Evolutionary conservation across 35 echinoderm and acorn worm species (phyloP).

Genomic region (Apostichopus japonicus): DNA sequence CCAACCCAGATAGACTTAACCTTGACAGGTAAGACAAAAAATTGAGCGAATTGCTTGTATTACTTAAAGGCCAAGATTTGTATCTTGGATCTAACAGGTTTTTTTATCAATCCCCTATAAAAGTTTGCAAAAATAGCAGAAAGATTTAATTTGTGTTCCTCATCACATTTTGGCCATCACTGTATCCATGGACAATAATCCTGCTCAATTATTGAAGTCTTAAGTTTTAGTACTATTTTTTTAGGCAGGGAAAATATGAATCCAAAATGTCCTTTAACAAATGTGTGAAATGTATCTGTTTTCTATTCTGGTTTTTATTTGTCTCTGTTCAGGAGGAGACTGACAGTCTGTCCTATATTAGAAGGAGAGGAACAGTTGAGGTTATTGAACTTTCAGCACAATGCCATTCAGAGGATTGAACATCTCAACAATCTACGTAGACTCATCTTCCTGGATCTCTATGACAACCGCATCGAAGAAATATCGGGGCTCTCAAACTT

Average conservation of each 20-base stretch:
- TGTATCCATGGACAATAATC: too few species aligned
- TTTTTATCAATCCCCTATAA: too few species aligned
- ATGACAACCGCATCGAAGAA: constrained; percentile 95
- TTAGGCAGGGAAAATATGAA: too few species aligned
- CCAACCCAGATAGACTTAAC: constrained; percentile 95
- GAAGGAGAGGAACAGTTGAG: constrained; percentile 92
- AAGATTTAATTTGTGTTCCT: too few species aligned
- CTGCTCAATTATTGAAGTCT: too few species aligned
- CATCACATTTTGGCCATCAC: too few species aligned
- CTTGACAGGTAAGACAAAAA: constrained; percentile 76
- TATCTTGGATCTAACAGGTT: too few species aligned
- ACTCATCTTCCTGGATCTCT: constrained; percentile 97
- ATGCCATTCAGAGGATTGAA: constrained; percentile 82
- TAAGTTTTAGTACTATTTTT: too few species aligned
- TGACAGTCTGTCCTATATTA: constrained; percentile 89
- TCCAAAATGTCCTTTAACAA: not conserved
- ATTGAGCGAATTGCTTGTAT: too few species aligned
- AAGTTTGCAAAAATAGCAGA: too few species aligned
- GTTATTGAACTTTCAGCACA: constrained; percentile 97
- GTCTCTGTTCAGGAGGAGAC: constrained; percentile 73
- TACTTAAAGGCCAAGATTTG: too few species aligned
- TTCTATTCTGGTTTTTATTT: not conserved
- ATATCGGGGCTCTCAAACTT: constrained; percentile 83
- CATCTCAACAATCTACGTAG: constrained; percentile 75
- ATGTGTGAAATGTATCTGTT: not conserved